Conservation (phyloP, 2,113 vertebrate genomes). For the Tamias sibiricus region DNA sequence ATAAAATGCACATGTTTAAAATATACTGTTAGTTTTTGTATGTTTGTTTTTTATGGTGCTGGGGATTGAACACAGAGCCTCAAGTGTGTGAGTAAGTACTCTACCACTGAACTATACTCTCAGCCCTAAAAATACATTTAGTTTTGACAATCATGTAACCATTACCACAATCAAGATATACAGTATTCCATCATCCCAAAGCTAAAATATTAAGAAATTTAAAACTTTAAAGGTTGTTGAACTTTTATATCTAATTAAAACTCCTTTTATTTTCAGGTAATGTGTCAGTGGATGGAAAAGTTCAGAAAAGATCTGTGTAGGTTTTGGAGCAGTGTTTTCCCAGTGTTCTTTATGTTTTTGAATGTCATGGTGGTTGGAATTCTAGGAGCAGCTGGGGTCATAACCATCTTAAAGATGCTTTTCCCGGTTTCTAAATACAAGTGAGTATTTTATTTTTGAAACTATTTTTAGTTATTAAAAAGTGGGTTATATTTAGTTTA, state of each 20-base stretch:
- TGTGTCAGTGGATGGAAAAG: constrained; percentile 95
- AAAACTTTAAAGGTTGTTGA: not conserved
- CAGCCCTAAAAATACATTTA: not conserved
- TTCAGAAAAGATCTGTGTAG: constrained; percentile 89
- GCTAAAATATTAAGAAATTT: not conserved
- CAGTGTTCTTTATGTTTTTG: constrained; percentile 93
- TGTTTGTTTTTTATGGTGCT: not conserved
- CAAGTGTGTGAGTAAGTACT: not conserved
- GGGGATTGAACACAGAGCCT: not conserved
- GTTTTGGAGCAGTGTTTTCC: constrained; percentile 92
- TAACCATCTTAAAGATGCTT: constrained; percentile 92
- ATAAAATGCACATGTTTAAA: not conserved
- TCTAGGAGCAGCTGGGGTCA: constrained; percentile 90
- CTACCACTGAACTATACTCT: not conserved
- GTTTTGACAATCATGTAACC: constrained; percentile 7
- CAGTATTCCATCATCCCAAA: not conserved
- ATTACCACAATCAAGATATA: not conserved
- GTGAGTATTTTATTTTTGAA: constrained; percentile 86
- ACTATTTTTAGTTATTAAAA: constrained; percentile 48
- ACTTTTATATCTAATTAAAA: not conserved
- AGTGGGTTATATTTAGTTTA: not conserved
- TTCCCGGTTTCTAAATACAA: constrained; percentile 92
- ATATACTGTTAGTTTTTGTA: not conserved
- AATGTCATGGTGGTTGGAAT: constrained; percentile 93
- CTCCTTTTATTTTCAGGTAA: constrained; percentile 88